Evolutionary conservation across 2,113 vertebrate species (phyloP).

Genomic region (Craseonycteris thonglongyai): DNA sequence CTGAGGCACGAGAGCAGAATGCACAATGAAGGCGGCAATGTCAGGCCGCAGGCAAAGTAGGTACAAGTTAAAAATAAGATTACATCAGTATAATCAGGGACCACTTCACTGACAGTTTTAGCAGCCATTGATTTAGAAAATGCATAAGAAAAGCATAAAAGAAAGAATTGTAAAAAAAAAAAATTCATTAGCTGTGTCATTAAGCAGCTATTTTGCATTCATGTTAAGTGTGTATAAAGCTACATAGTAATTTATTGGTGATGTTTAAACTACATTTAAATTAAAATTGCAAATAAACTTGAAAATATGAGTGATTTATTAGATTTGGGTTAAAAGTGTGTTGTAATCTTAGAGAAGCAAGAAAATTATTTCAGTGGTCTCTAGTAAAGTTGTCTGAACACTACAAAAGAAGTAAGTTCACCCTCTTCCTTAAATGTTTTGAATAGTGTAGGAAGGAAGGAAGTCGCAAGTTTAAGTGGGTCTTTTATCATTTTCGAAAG

Average conservation of each 20-base stretch:
- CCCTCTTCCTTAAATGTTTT: not conserved
- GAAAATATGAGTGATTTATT: not conserved
- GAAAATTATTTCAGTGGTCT: not conserved
- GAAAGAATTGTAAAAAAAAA: not conserved
- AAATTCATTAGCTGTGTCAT: not conserved
- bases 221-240: not conserved
- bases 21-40: not conserved
- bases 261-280: not conserved
- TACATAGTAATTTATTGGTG: not conserved
- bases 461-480: not conserved
- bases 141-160: not conserved
- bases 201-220: not conserved
- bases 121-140: conserved; percentile 5
- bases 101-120: not conserved
- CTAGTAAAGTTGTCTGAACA: not conserved
- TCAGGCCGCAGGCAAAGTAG: not conserved
- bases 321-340: not conserved
- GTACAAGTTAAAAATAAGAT: not conserved
- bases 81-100: not conserved
- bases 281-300: not conserved
- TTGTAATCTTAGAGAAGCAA: not conserved
- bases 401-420: not conserved
- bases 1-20: not conserved
- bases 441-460: not conserved
- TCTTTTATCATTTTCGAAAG: not conserved